These are phyloP conservation scores for Aptenodytes forsteri DNA, from an alignment of 2,113 vertebrate species.

Conservation along the genomic window DNA sequence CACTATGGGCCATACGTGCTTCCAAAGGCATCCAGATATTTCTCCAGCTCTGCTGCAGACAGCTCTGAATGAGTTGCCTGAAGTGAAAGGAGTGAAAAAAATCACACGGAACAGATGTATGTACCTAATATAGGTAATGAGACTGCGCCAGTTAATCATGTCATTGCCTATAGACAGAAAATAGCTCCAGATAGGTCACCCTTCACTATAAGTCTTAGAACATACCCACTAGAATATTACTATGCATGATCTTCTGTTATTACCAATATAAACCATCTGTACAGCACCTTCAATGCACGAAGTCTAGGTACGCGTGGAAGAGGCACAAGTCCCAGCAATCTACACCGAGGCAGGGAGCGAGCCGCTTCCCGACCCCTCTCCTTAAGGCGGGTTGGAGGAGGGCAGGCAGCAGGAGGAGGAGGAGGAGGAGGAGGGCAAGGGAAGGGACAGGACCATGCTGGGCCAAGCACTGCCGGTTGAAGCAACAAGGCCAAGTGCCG, in stretches of 20 bases:
- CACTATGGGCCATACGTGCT: rapidly evolving
- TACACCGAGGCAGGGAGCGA: background rate
- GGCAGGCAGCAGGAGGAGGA: background rate
- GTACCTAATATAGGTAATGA: background rate
- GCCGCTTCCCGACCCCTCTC: background rate
- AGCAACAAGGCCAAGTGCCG: too few relatives aligned
- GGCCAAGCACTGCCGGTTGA: background rate
- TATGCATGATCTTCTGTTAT: background rate
- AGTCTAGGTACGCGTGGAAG: rapidly evolving
- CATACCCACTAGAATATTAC: background rate
- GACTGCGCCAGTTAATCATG: background rate
- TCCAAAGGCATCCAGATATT: background rate
- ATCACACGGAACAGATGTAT: background rate
- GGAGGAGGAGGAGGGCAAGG: background rate
- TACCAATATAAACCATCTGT: background rate
- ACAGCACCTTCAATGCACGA: rapidly evolving
- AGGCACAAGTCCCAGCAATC: background rate
- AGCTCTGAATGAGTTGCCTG: background rate
- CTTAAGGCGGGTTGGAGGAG: background rate
- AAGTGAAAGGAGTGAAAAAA: background rate
- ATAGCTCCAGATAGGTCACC: background rate
- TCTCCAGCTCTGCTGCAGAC: background rate
- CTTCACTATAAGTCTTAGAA: background rate
- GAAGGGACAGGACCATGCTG: rapidly evolving
- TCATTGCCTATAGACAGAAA: background rate